Percentiles rank a stretch among this genome's conserved stretches.
These are phyloP conservation scores for Drosophila teissieri DNA, from an alignment of 1,140 invertebrate genomes.

Conservation along the genomic window DNA sequence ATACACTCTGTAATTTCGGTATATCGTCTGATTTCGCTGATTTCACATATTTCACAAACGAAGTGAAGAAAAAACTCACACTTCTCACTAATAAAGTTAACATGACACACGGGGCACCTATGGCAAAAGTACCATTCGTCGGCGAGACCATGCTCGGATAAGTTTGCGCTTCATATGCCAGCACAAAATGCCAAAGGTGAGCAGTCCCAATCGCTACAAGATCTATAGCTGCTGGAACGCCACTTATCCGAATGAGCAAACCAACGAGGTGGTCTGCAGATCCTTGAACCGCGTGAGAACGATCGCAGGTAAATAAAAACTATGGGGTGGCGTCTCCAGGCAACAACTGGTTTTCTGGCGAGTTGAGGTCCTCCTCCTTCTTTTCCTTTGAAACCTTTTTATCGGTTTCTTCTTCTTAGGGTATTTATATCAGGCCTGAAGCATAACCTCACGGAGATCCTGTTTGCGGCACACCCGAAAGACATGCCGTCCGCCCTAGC, in stretches of 20 bases:
- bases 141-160: conserved; percentile 86
- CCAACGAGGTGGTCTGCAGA: conserved; percentile 82
- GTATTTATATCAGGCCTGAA: too few species aligned
- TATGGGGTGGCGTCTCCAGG: conserved; percentile 46
- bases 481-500: too few species aligned
- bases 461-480: too few species aligned
- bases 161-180: conserved; percentile 88
- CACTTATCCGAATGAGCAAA: conserved; percentile 79
- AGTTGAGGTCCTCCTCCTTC: conserved; percentile 1
- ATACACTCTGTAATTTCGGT: too few species aligned
- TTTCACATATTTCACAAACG: too few species aligned
- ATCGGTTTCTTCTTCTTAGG: conserved; percentile 40
- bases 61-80: too few species aligned
- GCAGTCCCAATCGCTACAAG: conserved; percentile 76
- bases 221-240: conserved; percentile 82
- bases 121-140: conserved; percentile 85
- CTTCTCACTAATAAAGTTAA: too few species aligned
- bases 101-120: too few species aligned
- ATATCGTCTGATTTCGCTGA: too few species aligned
- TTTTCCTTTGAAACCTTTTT: conserved; percentile 17
- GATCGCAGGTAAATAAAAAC: conserved; percentile 61
- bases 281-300: conserved; percentile 65
- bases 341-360: conserved; percentile 13
- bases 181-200: conserved; percentile 84
- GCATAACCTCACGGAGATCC: too few species aligned